These are phyloP conservation scores for Chironomus striatipennis DNA, from an alignment of 1,140 invertebrate species.

Conservation along the genomic window DNA sequence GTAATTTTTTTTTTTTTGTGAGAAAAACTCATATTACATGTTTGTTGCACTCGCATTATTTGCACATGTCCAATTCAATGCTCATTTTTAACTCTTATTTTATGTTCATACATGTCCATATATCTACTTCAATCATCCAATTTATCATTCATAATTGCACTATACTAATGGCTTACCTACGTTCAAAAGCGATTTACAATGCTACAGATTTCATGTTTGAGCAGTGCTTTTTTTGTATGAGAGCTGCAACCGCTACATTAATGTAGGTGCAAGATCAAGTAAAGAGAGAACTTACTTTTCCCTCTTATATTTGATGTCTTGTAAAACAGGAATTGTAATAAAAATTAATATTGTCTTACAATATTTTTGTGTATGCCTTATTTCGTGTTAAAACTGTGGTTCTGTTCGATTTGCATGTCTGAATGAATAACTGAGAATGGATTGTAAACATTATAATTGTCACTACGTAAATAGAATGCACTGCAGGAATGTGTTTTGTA, in stretches of 20 bases:
- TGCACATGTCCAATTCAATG: conserved; percentile 2
- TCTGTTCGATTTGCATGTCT: too few relatives aligned
- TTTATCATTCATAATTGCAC: conserved; percentile 21
- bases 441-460: too few relatives aligned
- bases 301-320: neutral
- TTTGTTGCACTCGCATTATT: neutral
- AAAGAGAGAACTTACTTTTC: neutral
- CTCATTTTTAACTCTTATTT: neutral
- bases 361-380: neutral
- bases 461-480: too few relatives aligned
- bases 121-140: conserved; percentile 2
- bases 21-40: too few relatives aligned
- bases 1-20: too few relatives aligned
- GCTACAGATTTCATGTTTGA: neutral
- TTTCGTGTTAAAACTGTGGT: neutral
- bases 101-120: neutral
- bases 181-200: neutral
- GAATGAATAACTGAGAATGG: too few relatives aligned
- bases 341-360: neutral
- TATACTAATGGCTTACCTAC: neutral
- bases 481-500: too few relatives aligned
- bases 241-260: neutral
- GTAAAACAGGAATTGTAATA: neutral
- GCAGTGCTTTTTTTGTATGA: neutral
- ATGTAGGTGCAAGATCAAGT: conserved; percentile 12